These are phyloP conservation scores for Rugalucina vietnamica DNA, from an alignment of 2,888 invertebrate species.

Conservation along the genomic window DNA sequence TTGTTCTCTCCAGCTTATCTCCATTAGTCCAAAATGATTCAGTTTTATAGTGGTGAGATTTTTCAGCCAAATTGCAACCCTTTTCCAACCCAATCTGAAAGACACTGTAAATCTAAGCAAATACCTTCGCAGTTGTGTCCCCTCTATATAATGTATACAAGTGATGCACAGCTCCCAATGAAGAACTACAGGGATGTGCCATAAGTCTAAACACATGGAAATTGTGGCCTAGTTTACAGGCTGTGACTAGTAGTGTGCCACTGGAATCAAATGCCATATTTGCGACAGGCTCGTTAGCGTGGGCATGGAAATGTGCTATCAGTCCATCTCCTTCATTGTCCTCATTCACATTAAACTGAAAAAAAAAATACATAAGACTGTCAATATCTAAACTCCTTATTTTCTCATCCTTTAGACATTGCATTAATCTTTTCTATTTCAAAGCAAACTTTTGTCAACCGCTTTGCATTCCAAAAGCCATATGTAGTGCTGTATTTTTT, in stretches of 20 bases:
- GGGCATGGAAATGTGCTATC: conserved; percentile 87
- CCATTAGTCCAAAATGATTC: too few relatives aligned
- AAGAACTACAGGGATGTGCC: conserved; percentile 95
- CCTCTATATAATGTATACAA: conserved; percentile 97
- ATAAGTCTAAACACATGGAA: conserved; percentile 98
- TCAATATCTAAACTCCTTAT: too few relatives aligned
- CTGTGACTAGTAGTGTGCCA: conserved; percentile 94
- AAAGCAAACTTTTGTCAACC: too few relatives aligned
- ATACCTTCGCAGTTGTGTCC: conserved; percentile 96
- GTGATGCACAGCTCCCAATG: conserved; percentile 91
- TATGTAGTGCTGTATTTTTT: too few relatives aligned
- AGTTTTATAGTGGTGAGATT: too few relatives aligned
- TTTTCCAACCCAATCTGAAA: too few relatives aligned
- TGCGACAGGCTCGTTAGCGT: conserved; percentile 90
- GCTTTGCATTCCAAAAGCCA: too few relatives aligned
- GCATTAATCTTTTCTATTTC: too few relatives aligned
- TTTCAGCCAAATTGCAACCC: too few relatives aligned
- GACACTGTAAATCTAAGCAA: background rate
- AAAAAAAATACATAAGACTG: conserved; percentile 29
- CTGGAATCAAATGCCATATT: conserved; percentile 95
- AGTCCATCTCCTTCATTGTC: conserved; percentile 87
- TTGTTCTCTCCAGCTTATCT: too few relatives aligned
- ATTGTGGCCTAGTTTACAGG: conserved; percentile 96
- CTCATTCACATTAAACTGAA: conserved; percentile 86
- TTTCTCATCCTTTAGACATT: too few relatives aligned